Conservation (phyloP, 2,797 vertebrate genomes). For the Scyliorhinus canicula region DNA sequence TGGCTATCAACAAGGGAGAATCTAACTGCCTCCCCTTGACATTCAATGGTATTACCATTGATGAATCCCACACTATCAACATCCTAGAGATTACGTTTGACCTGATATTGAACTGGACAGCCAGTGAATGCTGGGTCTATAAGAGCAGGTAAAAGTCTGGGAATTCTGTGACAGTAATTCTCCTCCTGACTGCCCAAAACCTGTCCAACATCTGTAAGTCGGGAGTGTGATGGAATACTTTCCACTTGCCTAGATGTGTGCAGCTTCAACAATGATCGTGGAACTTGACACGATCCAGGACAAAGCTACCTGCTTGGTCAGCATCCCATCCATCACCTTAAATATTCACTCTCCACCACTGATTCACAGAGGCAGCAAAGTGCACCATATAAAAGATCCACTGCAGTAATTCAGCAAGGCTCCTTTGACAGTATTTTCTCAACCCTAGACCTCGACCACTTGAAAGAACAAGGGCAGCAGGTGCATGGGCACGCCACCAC, state of each 20-base stretch:
- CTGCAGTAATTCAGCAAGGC: not conserved
- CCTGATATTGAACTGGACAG: too few species aligned
- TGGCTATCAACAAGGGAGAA: too few species aligned
- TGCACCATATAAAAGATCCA: not conserved
- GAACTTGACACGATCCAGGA: not conserved
- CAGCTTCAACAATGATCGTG: not conserved
- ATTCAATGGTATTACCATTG: too few species aligned
- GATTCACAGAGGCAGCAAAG: not conserved
- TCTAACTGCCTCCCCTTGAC: too few species aligned
- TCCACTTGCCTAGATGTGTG: not conserved
- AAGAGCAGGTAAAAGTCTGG: too few species aligned
- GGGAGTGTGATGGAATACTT: not conserved
- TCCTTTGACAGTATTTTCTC: not conserved
- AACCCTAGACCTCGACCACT: not conserved
- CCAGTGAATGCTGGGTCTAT: too few species aligned
- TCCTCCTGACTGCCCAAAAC: too few species aligned
- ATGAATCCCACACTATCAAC: too few species aligned
- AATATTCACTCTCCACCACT: not conserved
- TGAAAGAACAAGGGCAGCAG: not conserved
- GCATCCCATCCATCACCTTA: not conserved
- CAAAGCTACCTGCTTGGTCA: not conserved
- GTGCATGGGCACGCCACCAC: not conserved
- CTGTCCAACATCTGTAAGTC: too few species aligned
- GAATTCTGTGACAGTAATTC: too few species aligned
- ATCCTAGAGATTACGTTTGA: too few species aligned